phyloP scores from a whole-genome alignment of 1,140 invertebrate genomes.

The Pantala flavescens region DNA sequence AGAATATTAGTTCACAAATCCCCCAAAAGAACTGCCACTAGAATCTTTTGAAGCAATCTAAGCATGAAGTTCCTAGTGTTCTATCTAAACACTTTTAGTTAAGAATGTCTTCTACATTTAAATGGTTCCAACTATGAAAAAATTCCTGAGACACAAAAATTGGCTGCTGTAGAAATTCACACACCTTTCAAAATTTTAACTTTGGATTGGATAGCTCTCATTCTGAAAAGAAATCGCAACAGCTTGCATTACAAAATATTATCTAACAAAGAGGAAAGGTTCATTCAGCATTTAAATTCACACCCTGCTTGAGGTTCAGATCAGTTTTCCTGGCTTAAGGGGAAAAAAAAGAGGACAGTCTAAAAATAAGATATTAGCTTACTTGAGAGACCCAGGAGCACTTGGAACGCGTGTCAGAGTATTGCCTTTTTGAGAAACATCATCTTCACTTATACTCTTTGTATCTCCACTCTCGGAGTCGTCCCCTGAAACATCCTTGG shows the following conservation, averaged over 20 bases:
- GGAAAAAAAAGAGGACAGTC: no score
- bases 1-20: no score
- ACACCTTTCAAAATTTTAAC: background rate
- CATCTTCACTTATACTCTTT: background rate
- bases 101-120: no score
- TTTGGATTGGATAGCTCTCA: background rate
- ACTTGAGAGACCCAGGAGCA: slow-evolving; percentile 53
- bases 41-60: no score
- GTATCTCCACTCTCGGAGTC: background rate
- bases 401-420: slow-evolving; percentile 57
- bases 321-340: no score
- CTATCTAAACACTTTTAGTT: no score
- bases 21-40: no score
- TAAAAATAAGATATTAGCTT: slow-evolving; percentile 23
- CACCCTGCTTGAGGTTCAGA: no score
- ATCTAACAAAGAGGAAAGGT: background rate
- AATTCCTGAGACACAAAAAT: background rate
- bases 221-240: background rate
- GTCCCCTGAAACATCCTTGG: background rate
- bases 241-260: background rate
- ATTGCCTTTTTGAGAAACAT: background rate
- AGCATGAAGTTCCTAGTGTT: no score
- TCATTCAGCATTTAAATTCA: no score
- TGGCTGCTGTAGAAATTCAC: background rate
- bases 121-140: no score